Base-by-base conservation (phyloP, 1,140 invertebrate species). In the Ganaspis sp. region DNA sequence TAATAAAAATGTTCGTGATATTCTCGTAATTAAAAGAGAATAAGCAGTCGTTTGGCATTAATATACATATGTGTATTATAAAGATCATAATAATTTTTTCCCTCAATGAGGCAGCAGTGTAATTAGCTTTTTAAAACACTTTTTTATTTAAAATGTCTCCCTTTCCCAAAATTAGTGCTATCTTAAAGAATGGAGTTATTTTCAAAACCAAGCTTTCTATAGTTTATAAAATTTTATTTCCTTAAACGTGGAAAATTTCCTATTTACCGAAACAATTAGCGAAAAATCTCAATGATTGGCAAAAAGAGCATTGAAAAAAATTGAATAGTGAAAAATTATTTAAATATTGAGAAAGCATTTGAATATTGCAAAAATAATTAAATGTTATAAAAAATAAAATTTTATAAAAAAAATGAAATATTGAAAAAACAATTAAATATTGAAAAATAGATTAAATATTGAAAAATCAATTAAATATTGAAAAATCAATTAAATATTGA, bases 51-150 rank as follows among this genome's bases (percentile, higher is more conserved):
- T 4, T n/a, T 64, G 26, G 15, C 11, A n/a, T 29, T n/a, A 12
- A 64, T 64, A 12, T 29, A 64, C n/a, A 11, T 64, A 15, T 26
- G 21, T 54, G 11, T 26, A 54, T 45, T 45, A 64, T 26, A 15
- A 64, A 64, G 58, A 64, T 64, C 11, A 26, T 64, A n/a, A n/a
- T n/a, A 12, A 64, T 17, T 64, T 29, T 64, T 29, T 29, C 12
- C 58, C 58, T 29, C 58, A 64, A n/a, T 29, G 23, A 64, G 58
- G 26, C 58, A 64, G 26, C 58, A 64, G 58, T 34, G 58, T 29
- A 64, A 64, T 64, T 64, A 64, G 58, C 58, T 29, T 9, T 12
- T 64, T 29, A 8, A 64, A n/a, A 64, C n/a, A n/a, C n/a, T 29
- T 11, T 8, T 64, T 29, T 15, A 64, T 64, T 54, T 54, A 21